Evolutionary conservation across 2,888 invertebrate species (phyloP).

Genomic region (Polydesmus complanatus): DNA sequence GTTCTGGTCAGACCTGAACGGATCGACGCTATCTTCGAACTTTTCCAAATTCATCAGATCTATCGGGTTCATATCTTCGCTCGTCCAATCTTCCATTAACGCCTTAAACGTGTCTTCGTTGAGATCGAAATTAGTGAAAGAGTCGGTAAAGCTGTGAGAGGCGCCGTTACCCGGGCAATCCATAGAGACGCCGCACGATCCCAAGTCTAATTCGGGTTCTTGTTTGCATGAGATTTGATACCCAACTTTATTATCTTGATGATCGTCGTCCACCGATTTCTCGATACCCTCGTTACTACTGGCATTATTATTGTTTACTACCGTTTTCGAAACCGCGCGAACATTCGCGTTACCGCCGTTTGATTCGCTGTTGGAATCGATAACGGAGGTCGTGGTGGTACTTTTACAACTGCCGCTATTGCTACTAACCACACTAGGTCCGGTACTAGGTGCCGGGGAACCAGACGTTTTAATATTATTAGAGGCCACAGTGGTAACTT

Average conservation of each 20-base stretch:
- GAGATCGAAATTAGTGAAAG: constrained; percentile 62
- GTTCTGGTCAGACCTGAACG: constrained; percentile 18
- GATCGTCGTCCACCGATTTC: background rate
- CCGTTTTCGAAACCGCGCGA: background rate
- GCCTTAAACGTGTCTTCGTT: constrained; percentile 66
- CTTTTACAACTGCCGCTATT: constrained; percentile 47
- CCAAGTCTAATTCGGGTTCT: constrained; percentile 62
- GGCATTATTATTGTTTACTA: constrained; percentile 15
- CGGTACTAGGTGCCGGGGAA: constrained; percentile 1
- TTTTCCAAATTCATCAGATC: constrained; percentile 43
- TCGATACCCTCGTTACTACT: background rate
- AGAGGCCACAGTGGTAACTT: constrained; percentile 59
- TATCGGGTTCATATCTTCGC: constrained; percentile 70
- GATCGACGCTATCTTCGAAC: constrained; percentile 18
- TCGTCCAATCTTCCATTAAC: constrained; percentile 67
- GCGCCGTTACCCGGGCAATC: constrained; percentile 58
- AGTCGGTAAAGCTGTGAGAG: constrained; percentile 39
- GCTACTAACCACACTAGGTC: constrained; percentile 1
- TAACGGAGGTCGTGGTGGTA: constrained; percentile 11
- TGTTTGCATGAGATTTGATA: constrained; percentile 42
- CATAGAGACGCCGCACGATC: constrained; percentile 61
- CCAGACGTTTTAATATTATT: constrained; percentile 14
- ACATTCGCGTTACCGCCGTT: background rate
- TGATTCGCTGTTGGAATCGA: constrained; percentile 2
- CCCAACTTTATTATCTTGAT: background rate